Evolutionary conservation across 2,888 invertebrate genomes (phyloP).

Genomic region (Clostera curtula): DNA sequence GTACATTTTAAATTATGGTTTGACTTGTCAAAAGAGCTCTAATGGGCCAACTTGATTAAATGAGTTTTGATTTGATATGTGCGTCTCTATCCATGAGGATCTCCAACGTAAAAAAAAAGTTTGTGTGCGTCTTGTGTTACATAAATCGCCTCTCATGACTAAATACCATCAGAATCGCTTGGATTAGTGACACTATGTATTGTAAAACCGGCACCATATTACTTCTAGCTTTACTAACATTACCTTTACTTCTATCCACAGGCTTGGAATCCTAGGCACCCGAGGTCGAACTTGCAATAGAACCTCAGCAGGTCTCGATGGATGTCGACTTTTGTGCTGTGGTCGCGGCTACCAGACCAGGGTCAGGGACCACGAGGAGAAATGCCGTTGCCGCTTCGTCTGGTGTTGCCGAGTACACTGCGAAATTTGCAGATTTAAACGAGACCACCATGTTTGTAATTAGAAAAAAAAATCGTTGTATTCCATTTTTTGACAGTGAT

Average conservation of each 20-base stretch:
- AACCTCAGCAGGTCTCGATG: conserved; percentile 89
- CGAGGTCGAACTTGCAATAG: conserved; percentile 88
- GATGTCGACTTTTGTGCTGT: conserved; percentile 90
- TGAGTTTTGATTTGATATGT: too few relatives aligned
- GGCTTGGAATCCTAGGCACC: conserved; percentile 88
- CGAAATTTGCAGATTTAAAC: conserved; percentile 84
- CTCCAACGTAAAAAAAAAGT: too few relatives aligned
- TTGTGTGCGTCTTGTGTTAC: too few relatives aligned
- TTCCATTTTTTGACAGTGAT: neutral
- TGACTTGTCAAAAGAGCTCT: too few relatives aligned
- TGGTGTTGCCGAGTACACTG: conserved; percentile 95
- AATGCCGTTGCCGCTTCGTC: conserved; percentile 91
- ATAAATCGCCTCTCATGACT: too few relatives aligned
- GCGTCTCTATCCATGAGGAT: too few relatives aligned
- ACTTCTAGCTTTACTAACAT: too few relatives aligned
- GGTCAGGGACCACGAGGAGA: conserved; percentile 87
- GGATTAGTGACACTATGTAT: too few relatives aligned
- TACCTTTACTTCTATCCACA: conserved; percentile 38
- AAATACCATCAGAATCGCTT: too few relatives aligned
- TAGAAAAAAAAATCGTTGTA: conserved; percentile 38
- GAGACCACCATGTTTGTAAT: conserved; percentile 91
- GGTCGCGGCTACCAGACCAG: conserved; percentile 91
- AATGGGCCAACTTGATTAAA: too few relatives aligned
- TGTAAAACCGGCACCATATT: too few relatives aligned
- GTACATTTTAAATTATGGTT: too few relatives aligned